A percentile compares a stretch with the other conserved stretches of the same genome.
Evolutionary conservation across 1,140 invertebrate species (phyloP).

Genomic region (Atta texana): DNA sequence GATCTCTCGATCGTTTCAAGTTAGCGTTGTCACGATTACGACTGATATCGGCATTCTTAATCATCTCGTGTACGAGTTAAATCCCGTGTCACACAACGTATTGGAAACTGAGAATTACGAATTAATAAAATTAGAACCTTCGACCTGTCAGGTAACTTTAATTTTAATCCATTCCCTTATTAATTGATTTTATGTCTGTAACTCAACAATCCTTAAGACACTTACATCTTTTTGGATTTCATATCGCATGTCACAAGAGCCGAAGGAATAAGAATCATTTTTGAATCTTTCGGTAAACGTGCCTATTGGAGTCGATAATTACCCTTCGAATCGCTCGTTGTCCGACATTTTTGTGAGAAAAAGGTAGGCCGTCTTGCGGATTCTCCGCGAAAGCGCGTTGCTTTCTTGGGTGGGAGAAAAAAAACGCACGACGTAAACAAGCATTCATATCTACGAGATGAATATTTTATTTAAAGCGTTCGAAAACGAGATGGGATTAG

Average conservation of each 20-base stretch:
- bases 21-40: neutral
- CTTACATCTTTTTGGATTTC: no score
- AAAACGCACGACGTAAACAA: slow-evolving; percentile 1
- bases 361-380: neutral
- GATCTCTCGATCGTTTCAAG: neutral
- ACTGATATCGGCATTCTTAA: neutral
- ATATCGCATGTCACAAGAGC: no score
- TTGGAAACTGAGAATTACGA: no score
- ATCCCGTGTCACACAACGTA: no score
- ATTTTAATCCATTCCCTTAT: no score
- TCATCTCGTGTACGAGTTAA: neutral
- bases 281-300: neutral
- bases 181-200: no score
- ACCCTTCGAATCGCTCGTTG: neutral
- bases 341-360: slow-evolving; percentile 47
- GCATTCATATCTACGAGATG: slow-evolving; percentile 1
- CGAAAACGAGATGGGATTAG: neutral
- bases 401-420: neutral
- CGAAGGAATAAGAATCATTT: neutral
- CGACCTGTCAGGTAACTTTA: no score
- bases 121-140: no score
- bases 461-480: neutral
- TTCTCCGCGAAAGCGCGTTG: neutral
- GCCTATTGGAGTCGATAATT: neutral
- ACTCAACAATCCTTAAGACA: no score